Evolutionary conservation across 2,888 invertebrate genomes (phyloP).

Genomic region (Pediacus dermestoides): DNA sequence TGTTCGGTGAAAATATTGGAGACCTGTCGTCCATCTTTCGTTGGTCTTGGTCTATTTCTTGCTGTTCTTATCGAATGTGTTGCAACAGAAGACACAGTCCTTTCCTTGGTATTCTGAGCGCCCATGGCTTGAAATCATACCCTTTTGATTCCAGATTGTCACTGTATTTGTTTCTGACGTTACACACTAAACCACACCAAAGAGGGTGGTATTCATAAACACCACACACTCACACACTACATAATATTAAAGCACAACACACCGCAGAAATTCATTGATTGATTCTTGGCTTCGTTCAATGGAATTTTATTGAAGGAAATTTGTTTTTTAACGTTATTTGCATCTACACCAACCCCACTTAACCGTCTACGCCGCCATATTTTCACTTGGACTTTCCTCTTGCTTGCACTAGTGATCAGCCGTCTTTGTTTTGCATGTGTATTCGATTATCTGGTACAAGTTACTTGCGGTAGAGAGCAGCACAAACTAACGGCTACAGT

Average conservation of each 20-base stretch:
- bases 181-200: conserved; percentile 39
- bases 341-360: conserved; percentile 48
- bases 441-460: conserved; percentile 56
- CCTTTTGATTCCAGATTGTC: conserved; percentile 45
- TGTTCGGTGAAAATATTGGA: conserved; percentile 94
- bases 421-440: conserved; percentile 50
- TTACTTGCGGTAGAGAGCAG: conserved; percentile 39
- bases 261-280: conserved; percentile 8
- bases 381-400: conserved; percentile 31
- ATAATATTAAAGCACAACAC: conserved; percentile 33
- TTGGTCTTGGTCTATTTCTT: conserved; percentile 70
- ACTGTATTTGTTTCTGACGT: conserved; percentile 39
- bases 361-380: conserved; percentile 43
- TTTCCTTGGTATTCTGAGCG: conserved; percentile 91
- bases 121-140: conserved; percentile 67
- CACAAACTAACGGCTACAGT: too few relatives aligned
- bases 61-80: conserved; percentile 69
- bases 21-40: conserved; percentile 79
- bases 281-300: conserved; percentile 3
- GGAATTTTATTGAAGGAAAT: conserved; percentile 6
- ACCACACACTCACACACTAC: conserved; percentile 23
- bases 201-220: conserved; percentile 33
- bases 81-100: conserved; percentile 69
- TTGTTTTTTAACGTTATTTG: conserved; percentile 30
- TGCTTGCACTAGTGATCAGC: conserved; percentile 17